phyloP scores from a whole-genome alignment of 2,797 vertebrate genomes.

The Onychomys arenicola region DNA sequence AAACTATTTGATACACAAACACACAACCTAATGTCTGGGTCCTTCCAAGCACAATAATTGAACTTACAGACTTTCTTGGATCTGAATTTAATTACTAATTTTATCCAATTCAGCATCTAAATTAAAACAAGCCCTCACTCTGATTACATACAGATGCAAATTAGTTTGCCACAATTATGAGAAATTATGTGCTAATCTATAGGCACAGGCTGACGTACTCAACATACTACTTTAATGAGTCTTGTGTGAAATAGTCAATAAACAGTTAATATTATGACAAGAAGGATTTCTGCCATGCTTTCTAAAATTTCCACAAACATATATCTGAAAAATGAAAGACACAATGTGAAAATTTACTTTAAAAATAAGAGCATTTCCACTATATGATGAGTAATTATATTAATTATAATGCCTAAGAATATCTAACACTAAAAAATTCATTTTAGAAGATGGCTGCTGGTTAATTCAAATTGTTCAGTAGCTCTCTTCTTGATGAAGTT shows the following conservation, averaged over 20 bases:
- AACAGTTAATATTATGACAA: background rate
- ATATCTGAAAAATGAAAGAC: background rate
- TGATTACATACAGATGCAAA: constrained; percentile 62
- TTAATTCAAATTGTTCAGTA: background rate
- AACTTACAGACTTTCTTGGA: constrained; percentile 21
- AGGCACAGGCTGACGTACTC: background rate
- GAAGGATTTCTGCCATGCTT: background rate
- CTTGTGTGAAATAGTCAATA: background rate
- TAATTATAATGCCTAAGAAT: background rate
- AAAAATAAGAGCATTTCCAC: background rate
- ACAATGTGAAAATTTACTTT: background rate
- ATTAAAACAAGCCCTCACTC: constrained; percentile 60
- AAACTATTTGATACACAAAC: constrained; percentile 45
- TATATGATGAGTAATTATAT: background rate
- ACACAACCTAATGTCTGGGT: constrained; percentile 1
- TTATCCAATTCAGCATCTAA: constrained; percentile 64
- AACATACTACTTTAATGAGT: background rate
- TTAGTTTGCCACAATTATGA: constrained; percentile 32
- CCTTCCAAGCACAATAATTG: constrained; percentile 57
- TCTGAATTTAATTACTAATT: constrained; percentile 61
- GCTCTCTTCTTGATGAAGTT: background rate
- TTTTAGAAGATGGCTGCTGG: background rate
- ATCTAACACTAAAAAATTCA: background rate
- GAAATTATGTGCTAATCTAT: constrained; percentile 7
- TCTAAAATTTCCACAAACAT: background rate